Base-by-base conservation (phyloP, 2,113 vertebrate genomes). In the Plotosus lineatus region DNA sequence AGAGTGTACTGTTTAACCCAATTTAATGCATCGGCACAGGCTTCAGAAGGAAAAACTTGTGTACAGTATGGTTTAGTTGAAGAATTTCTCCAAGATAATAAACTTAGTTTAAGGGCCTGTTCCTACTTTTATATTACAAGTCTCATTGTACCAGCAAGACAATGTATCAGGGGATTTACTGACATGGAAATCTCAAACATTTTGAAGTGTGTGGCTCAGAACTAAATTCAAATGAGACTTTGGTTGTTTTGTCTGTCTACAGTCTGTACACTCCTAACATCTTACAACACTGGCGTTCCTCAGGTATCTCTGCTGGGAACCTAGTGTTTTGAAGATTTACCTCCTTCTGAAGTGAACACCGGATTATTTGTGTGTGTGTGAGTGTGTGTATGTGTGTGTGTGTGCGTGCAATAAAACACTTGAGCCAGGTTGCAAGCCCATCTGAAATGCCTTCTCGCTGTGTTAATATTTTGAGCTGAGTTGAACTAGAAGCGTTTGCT, bases 361-460 rank as follows among this genome's bases (percentile, higher is more conserved):
- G 11, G 40, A 21, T 44, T 46, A 42, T 12, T 17, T 11, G 17
- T 38, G 4, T 21, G 19, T 23, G 60, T 8, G 21, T 66, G 33
- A 15, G 4, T 15, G 76, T 51, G 53, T 75, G 74, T 68, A 38
- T 68, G 65, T 46, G 40, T 7, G 65, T 12, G 38, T 15, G 65
- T 12, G 69, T 2, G 12, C 5, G 23, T 61, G 42, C 10, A 0
- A 17, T n/a, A 31, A 38, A 38, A 55, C 51, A 28, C 17, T 33
- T 7, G 28, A 26, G 36, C 46, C 61, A 53, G 23, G 42, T 79
- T 42, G 38, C 65, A 33, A 19, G 26, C 50, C 36, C 0, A 17
- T 79, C 50, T 46, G 50, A 79, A 53, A 71, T 58, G 19, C 65
- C 78, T 56, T 19, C 31, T 42, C 15, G 44, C 63, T n/a, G 65